A percentile compares a stretch with the other conserved stretches of the same genome.
Conservation (phyloP, 2,888 invertebrate species). For the Tuta absoluta region DNA sequence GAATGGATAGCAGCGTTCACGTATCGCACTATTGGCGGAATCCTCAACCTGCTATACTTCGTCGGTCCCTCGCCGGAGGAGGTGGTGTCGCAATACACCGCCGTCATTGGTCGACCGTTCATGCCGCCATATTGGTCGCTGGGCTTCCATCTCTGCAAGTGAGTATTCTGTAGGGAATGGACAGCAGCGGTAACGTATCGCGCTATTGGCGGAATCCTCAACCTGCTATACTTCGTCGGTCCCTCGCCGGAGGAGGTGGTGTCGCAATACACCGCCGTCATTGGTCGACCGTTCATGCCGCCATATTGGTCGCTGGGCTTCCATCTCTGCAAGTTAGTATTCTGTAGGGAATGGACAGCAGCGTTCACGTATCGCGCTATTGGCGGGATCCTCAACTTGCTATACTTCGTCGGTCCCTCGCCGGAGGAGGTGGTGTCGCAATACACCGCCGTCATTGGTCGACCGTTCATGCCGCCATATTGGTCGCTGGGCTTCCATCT, state of each 20-base stretch:
- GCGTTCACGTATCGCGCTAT: conserved; percentile 90
- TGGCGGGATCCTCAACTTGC: conserved; percentile 91
- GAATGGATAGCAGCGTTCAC: too few relatives aligned
- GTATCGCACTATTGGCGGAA: too few relatives aligned
- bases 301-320: too few relatives aligned
- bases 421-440: conserved; percentile 85
- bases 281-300: too few relatives aligned
- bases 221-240: conserved; percentile 89
- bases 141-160: conserved; percentile 93
- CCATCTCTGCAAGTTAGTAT: too few relatives aligned
- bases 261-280: too few relatives aligned
- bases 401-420: conserved; percentile 88
- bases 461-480: conserved; percentile 91
- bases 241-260: too few relatives aligned
- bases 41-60: too few relatives aligned
- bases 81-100: conserved; percentile 85
- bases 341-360: too few relatives aligned
- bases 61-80: conserved; percentile 88
- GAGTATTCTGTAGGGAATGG: too few relatives aligned
- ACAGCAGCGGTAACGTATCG: conserved; percentile 92
- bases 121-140: conserved; percentile 94
- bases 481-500: conserved; percentile 95
- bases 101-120: conserved; percentile 86
- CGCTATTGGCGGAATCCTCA: conserved; percentile 89
- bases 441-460: conserved; percentile 86